These are phyloP conservation scores for Holcopasites calliopsidis DNA, from an alignment of 1,140 invertebrate genomes.

Conservation along the genomic window DNA sequence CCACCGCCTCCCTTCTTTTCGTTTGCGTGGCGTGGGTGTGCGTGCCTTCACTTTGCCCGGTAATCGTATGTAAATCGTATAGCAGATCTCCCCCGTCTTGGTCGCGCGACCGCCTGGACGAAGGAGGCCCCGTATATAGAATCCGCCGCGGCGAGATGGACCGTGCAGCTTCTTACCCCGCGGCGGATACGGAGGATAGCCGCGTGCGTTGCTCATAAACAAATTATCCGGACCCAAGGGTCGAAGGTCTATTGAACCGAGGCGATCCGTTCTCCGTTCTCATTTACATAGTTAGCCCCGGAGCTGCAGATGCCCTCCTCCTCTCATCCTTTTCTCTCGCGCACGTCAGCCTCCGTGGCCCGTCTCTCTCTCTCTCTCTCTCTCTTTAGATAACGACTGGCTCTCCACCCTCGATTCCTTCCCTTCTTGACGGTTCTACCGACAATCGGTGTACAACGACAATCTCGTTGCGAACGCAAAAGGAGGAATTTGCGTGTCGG, in stretches of 20 bases:
- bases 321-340: constrained; percentile 40
- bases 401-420: constrained; percentile 33
- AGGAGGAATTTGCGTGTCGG: background rate
- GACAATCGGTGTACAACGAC: constrained; percentile 31
- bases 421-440: background rate
- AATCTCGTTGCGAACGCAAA: constrained; percentile 1
- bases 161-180: constrained; percentile 67
- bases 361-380: constrained; percentile 8
- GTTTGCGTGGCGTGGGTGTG: constrained; percentile 75
- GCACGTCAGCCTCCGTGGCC: constrained; percentile 17
- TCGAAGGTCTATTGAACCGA: constrained; percentile 80
- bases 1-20: constrained; percentile 53
- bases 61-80: constrained; percentile 80
- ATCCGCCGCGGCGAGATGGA: constrained; percentile 70
- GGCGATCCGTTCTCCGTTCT: constrained; percentile 75
- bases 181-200: constrained; percentile 70
- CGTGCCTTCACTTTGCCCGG: constrained; percentile 73
- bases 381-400: constrained; percentile 26
- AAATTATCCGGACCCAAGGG: constrained; percentile 80
- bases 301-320: constrained; percentile 67
- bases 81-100: constrained; percentile 68
- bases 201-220: constrained; percentile 79
- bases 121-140: constrained; percentile 62
- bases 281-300: constrained; percentile 77
- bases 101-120: constrained; percentile 71